Evolutionary conservation across 1,140 invertebrate genomes (phyloP), one percentile per base, ranked within the genome.

Genomic region (Ptiloglossa arizonensis): DNA sequence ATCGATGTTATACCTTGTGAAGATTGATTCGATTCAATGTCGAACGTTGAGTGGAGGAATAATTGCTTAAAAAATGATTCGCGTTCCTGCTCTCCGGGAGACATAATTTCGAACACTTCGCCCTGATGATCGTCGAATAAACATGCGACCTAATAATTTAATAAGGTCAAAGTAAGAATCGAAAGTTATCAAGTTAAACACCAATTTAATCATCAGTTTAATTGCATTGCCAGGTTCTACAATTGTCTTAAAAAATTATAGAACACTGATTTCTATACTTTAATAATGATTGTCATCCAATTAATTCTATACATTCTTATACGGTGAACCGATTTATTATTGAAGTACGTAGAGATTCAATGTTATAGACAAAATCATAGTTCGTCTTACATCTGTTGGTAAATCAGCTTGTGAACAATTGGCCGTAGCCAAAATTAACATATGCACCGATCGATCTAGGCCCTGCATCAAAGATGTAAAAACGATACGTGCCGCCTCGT

Each of bases 351-450:
- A 60, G 6, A 1, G 19, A 41, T 19, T 17, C 0, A n/a, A 0
- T 35, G 27, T 35, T 35, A 35, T 35, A 35, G 9, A 35, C 9
- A 0, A 35, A 64, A 27, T 22, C 1, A 38, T 5, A 44, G 24
- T 38, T n/a, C 50, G 2, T 15, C 69, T 79, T 73, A 93, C 93
- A 87, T 92, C 92, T 5, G 38, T 1, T 52, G 93, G 93, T 67
- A 94, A 70, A n/a, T 90, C 86, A 41, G 81, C 70, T 8, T 82
- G 83, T 66, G 83, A n/a, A 27, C 83, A 85, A 63, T 85, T 87
- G 0, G 90, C 93, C 0, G 93, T 93, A 6, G 90, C 90, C 32
- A 94, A 80, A 67, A 93, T 78, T 15, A 94, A 82, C 66, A 94
- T 89, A 32, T 93, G 88, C 15, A 93, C 85, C 19, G 93, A 92